Conservation (phyloP, 2,113 vertebrate species). For the Chaetodon auriga region DNA sequence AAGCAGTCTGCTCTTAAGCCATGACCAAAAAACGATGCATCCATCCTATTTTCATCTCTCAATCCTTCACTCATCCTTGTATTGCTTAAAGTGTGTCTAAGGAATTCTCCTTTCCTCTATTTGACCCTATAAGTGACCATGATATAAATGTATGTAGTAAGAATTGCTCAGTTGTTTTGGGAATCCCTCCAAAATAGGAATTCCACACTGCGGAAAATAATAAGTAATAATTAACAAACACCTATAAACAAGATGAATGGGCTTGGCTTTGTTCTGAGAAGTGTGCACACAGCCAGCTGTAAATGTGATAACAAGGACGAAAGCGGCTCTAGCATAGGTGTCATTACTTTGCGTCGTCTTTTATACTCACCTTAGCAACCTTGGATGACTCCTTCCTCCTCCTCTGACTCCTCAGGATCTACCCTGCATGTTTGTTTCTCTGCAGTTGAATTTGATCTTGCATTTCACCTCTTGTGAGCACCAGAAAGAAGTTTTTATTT, state of each 20-base stretch:
- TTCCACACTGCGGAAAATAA: too few relatives aligned
- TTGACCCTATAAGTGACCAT: too few relatives aligned
- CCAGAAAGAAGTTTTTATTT: not conserved
- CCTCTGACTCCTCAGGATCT: too few relatives aligned
- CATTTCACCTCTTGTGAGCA: not conserved
- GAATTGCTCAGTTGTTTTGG: too few relatives aligned
- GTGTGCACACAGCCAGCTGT: not conserved
- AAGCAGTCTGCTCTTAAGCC: not conserved
- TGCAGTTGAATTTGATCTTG: not conserved
- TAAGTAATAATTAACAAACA: constrained; percentile 3
- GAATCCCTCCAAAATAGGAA: too few relatives aligned
- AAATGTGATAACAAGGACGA: not conserved
- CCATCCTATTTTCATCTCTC: not conserved
- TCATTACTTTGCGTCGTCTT: accelerated
- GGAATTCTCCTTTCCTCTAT: too few relatives aligned
- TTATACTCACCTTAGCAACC: not conserved
- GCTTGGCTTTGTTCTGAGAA: constrained; percentile 3
- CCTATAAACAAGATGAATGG: not conserved
- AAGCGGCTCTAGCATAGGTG: not conserved
- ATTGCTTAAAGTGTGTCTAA: too few relatives aligned
- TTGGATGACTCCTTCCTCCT: not conserved
- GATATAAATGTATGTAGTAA: too few relatives aligned
- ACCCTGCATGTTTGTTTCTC: not conserved
- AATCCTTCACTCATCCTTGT: not conserved
- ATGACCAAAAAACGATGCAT: not conserved